Evolutionary conservation across 2,113 vertebrate genomes (phyloP).

Genomic region (Forbesichthys papilliferus): DNA sequence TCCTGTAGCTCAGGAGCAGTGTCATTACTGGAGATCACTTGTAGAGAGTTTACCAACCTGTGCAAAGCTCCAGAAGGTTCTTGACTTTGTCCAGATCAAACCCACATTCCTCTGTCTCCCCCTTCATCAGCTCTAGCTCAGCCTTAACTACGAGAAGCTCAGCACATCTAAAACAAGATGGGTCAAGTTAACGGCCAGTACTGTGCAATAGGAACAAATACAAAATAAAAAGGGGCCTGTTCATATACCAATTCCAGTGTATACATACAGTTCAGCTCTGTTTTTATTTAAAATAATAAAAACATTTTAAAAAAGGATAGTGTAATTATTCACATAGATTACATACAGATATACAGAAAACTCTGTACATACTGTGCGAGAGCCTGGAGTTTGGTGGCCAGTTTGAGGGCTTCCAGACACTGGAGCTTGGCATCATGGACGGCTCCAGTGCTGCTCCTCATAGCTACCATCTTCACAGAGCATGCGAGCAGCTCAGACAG

Average conservation of each 20-base stretch:
- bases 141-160: constrained; percentile 87
- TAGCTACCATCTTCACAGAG: constrained; percentile 77
- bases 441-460: constrained; percentile 76
- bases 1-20: background rate
- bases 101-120: constrained; percentile 76
- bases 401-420: constrained; percentile 85
- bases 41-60: constrained; percentile 68
- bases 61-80: constrained; percentile 82
- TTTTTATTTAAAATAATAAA: background rate
- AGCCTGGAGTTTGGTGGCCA: constrained; percentile 84
- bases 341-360: background rate
- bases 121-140: constrained; percentile 84
- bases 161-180: constrained; percentile 74
- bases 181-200: background rate
- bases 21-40: background rate
- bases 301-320: background rate
- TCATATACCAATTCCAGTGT: background rate
- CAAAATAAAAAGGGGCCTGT: background rate
- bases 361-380: constrained; percentile 77
- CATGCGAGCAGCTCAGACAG: constrained; percentile 83
- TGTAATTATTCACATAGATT: background rate
- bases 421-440: constrained; percentile 85
- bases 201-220: background rate
- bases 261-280: background rate
- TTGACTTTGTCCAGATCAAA: constrained; percentile 82